phyloP scores from a whole-genome alignment of 2,888 invertebrate species.

The Drosophila tanythrix region DNA sequence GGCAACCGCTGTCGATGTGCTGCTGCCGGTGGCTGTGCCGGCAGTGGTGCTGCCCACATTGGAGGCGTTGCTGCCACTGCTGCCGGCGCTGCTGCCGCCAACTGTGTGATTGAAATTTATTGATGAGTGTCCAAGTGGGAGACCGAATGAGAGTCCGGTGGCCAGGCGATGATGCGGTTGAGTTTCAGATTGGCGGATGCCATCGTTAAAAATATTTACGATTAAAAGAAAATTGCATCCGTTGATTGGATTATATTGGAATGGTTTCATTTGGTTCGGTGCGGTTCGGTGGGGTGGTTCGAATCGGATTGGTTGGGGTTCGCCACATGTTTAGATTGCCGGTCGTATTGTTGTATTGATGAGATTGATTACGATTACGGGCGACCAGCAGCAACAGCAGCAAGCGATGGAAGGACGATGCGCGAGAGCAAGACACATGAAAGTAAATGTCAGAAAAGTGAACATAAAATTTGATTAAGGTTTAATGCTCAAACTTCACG shows the following conservation, averaged over 20 bases:
- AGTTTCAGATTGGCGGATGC: constrained; percentile 68
- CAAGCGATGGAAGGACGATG: constrained; percentile 13
- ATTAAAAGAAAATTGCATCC: constrained; percentile 80
- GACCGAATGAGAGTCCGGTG: constrained; percentile 22
- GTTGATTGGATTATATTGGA: constrained; percentile 76
- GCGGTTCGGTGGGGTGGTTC: constrained; percentile 28
- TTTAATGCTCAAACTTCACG: constrained; percentile 56
- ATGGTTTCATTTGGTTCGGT: constrained; percentile 45
- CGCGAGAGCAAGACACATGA: constrained; percentile 56
- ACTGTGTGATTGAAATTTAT: constrained; percentile 82
- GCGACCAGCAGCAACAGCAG: constrained; percentile 13
- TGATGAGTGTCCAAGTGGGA: constrained; percentile 48
- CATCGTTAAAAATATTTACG: constrained; percentile 75
- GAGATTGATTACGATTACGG: constrained; percentile 75
- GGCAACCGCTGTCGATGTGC: constrained; percentile 66
- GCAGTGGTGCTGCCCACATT: constrained; percentile 72
- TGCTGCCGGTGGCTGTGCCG: constrained; percentile 66
- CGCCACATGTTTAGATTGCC: constrained; percentile 32
- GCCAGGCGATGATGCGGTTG: constrained; percentile 60
- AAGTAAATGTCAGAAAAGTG: constrained; percentile 64
- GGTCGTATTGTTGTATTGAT: constrained; percentile 72
- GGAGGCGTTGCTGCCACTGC: constrained; percentile 78
- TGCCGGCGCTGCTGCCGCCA: constrained; percentile 78
- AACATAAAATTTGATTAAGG: constrained; percentile 74
- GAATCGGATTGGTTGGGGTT: constrained; percentile 25